A percentile compares a stretch with the other conserved stretches of the same genome.
Evolutionary conservation across 2,113 vertebrate genomes (phyloP).

Genomic region (Procavia capensis): DNA sequence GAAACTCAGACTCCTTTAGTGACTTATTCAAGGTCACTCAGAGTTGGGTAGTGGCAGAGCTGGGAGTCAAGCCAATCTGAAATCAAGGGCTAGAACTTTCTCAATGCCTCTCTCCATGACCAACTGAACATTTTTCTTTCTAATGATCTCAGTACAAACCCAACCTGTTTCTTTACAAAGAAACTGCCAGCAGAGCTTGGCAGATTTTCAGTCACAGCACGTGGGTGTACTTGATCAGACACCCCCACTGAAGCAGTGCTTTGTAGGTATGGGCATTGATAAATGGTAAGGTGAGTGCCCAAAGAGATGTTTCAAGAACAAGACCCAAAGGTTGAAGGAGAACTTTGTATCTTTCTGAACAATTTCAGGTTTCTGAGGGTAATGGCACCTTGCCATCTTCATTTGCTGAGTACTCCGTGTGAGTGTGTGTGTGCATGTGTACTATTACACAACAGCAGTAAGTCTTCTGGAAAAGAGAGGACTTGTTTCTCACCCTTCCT

Average conservation of each 20-base stretch:
- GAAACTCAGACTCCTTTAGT: not conserved
- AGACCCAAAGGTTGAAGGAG: not conserved
- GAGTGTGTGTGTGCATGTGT: too few relatives aligned
- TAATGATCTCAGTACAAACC: not conserved
- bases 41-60: not conserved
- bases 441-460: not conserved
- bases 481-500: not conserved
- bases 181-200: not conserved
- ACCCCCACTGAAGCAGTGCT: fast-evolving
- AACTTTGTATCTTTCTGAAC: not conserved
- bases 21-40: not conserved
- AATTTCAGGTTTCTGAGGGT: not conserved
- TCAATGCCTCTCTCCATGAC: not conserved
- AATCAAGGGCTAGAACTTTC: not conserved
- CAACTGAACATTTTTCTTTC: not conserved
- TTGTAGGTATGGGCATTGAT: not conserved
- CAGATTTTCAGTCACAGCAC: not conserved
- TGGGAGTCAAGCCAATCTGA: not conserved
- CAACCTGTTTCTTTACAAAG: not conserved
- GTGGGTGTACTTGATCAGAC: not conserved
- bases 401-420: not conserved
- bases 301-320: not conserved
- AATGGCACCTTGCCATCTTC: not conserved
- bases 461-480: not conserved
- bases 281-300: not conserved